Evolutionary conservation across 2,888 invertebrate species (phyloP).

Genomic region (Acanthosoma haemorrhoidale): DNA sequence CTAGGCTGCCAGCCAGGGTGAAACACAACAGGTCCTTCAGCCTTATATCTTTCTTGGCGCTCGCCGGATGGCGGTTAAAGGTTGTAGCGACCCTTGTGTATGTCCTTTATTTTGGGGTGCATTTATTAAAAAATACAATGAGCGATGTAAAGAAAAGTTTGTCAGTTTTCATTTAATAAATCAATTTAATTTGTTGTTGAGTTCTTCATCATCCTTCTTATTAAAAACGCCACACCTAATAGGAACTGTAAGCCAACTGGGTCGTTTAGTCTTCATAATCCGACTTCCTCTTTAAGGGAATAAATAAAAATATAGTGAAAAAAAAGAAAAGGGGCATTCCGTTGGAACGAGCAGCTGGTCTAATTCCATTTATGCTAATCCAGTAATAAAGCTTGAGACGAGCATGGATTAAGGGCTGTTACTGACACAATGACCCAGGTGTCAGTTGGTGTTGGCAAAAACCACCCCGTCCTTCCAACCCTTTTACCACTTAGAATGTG

Average conservation of each 20-base stretch:
- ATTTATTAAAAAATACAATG: too few species aligned
- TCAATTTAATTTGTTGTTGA: not conserved
- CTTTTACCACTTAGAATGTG: too few species aligned
- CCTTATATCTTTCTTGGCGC: too few species aligned
- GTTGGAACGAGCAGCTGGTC: not conserved
- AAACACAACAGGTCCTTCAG: too few species aligned
- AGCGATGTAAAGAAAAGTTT: too few species aligned
- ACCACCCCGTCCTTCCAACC: not conserved
- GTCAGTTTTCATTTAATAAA: not conserved
- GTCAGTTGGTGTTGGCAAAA: not conserved
- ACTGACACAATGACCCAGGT: not conserved
- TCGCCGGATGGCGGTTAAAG: too few species aligned
- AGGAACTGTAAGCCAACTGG: not conserved
- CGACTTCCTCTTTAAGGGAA: not conserved
- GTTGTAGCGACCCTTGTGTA: too few species aligned
- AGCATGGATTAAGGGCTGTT: not conserved
- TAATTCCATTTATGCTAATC: slow-evolving; percentile 14
- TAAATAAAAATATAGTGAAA: not conserved
- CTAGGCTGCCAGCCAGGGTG: too few species aligned
- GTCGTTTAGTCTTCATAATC: not conserved
- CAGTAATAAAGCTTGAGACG: slow-evolving; percentile 1
- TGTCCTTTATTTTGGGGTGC: too few species aligned
- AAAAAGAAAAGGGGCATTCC: not conserved
- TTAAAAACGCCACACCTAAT: not conserved
- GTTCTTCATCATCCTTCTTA: too few species aligned